phyloP scores from a whole-genome alignment of 2,888 invertebrate genomes.

The Bombylius major region DNA sequence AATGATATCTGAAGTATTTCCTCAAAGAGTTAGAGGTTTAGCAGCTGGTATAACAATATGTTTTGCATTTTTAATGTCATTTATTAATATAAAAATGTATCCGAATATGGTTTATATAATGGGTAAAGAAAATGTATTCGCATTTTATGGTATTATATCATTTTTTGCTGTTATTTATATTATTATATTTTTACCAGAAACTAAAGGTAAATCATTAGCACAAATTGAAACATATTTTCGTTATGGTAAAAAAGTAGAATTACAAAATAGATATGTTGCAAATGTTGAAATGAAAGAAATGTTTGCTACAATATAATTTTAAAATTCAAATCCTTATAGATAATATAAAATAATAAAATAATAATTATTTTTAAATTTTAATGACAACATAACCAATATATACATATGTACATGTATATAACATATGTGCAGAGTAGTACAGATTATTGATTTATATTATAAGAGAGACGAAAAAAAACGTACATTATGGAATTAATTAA shows the following conservation, averaged over 20 bases:
- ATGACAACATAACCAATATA: too few relatives aligned
- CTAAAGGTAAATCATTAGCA: slow-evolving; percentile 51
- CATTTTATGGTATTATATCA: slow-evolving; percentile 46
- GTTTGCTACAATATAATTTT: too few relatives aligned
- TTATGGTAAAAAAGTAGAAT: slow-evolving; percentile 16
- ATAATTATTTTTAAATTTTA: too few relatives aligned
- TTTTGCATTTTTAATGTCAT: slow-evolving; percentile 51
- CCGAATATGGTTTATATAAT: slow-evolving; percentile 45
- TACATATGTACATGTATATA: too few relatives aligned
- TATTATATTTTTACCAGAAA: slow-evolving; percentile 52
- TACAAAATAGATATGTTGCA: not conserved
- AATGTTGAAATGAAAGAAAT: too few relatives aligned
- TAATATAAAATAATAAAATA: too few relatives aligned
- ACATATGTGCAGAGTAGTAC: too few relatives aligned
- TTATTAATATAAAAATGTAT: slow-evolving; percentile 52
- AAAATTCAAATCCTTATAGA: too few relatives aligned
- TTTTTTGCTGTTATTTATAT: slow-evolving; percentile 45
- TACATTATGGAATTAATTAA: too few relatives aligned
- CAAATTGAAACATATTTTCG: slow-evolving; percentile 49
- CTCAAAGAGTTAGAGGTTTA: slow-evolving; percentile 46
- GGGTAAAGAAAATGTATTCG: slow-evolving; percentile 50
- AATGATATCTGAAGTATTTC: slow-evolving; percentile 61
- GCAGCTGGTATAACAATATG: slow-evolving; percentile 55
- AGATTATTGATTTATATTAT: too few relatives aligned
- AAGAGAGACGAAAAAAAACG: too few relatives aligned